Conservation (phyloP, 2,888 invertebrate genomes). For the Gonocerus acuteangulatus region DNA sequence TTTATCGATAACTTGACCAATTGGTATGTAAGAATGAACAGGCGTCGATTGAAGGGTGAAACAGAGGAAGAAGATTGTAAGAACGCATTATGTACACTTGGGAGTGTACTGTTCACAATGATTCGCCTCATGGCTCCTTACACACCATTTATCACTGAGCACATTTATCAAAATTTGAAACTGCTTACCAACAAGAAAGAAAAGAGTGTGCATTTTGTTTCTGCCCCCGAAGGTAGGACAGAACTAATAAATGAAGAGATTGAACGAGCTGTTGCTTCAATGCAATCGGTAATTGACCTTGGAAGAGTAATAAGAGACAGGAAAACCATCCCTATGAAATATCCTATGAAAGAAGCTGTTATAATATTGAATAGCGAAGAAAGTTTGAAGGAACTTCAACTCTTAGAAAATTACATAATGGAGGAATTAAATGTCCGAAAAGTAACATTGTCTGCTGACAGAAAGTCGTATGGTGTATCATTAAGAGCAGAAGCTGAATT, state of each 20-base stretch:
- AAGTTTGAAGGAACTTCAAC: slow-evolving; percentile 68
- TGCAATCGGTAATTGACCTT: slow-evolving; percentile 93
- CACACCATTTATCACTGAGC: slow-evolving; percentile 91
- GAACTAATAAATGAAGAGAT: slow-evolving; percentile 70
- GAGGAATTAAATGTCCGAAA: slow-evolving; percentile 88
- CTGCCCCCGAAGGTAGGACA: slow-evolving; percentile 64
- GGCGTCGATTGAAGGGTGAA: slow-evolving; percentile 90
- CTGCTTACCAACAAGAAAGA: slow-evolving; percentile 50
- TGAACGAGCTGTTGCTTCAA: slow-evolving; percentile 79
- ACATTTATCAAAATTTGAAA: slow-evolving; percentile 84
- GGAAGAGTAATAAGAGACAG: slow-evolving; percentile 88
- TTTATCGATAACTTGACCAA: slow-evolving; percentile 97
- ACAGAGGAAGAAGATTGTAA: slow-evolving; percentile 70
- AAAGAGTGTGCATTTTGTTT: slow-evolving; percentile 83
- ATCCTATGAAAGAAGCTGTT: slow-evolving; percentile 92
- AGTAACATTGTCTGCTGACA: slow-evolving; percentile 78
- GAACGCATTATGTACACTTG: slow-evolving; percentile 78
- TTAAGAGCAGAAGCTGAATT: slow-evolving; percentile 92
- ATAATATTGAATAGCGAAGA: slow-evolving; percentile 78
- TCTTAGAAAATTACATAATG: slow-evolving; percentile 74
- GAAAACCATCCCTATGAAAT: slow-evolving; percentile 88
- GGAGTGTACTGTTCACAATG: slow-evolving; percentile 80
- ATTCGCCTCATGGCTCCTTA: slow-evolving; percentile 93
- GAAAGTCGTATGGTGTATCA: slow-evolving; percentile 83
- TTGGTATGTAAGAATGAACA: slow-evolving; percentile 97